Base-by-base conservation (phyloP, 2,113 vertebrate species). In the Rattus rattus region DNA sequence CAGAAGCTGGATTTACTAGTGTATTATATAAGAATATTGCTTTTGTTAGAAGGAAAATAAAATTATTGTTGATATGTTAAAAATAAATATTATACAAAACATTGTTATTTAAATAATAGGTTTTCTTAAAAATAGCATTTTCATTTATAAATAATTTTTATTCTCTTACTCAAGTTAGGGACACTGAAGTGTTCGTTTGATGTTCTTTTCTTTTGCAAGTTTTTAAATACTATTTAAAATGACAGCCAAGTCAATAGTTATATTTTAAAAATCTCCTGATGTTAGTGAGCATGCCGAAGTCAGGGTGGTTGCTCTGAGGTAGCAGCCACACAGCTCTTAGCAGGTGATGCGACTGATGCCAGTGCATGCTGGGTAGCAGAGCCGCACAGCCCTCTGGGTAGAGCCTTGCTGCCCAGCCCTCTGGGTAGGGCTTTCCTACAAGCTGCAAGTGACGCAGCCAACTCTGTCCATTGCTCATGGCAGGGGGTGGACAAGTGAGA, bases 311-410 rank as follows among this genome's bases (percentile, higher is more conserved):
- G 80, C 47, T 70, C 36, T 1, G 2, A 47, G 59, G 13, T 28
- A 2, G 43, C 76, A 70, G 14, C 20, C 2, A 19, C 0, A 0
- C 6, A 1, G 1, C 4, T 39, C 72, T 17, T 19, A 36, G 59
- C 39, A 20, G 61, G 11, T 11, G 63, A 49, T 70, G 56, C 22
- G 0, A 59, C n/a, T 63, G 49, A 5, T 13, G 24, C 47, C 81
- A 13, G 52, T 22, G 2, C 20, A 0, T 10, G 49, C 26, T 2
- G 0, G 5, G 17, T 2, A 7, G 43, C n/a, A 33, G 49, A 49
- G 19, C 72, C 28, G 52, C 19, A 43, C 1, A 2, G 43, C 43
- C 43, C 43, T 43, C 43, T 43, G 43, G 43, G 43, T 43, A 43
- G 43, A 43, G 43, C 43, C 43, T 43, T 43, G 43, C 43, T 43